phyloP scores from a whole-genome alignment of 2,797 vertebrate genomes.

The Mionectes olivaceus region DNA sequence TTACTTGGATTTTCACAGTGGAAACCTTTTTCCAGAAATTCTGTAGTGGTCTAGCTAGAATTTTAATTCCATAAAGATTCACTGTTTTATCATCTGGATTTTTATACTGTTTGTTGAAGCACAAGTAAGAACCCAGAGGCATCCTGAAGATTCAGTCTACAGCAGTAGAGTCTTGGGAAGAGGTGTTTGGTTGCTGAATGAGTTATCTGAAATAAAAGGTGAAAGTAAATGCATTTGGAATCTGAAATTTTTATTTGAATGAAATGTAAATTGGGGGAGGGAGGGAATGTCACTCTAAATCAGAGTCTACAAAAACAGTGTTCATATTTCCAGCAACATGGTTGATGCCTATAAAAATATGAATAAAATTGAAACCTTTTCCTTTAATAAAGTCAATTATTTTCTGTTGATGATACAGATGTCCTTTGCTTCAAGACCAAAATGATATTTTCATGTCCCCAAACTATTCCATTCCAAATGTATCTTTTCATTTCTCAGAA shows the following conservation, averaged over 20 bases:
- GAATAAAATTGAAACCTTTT: background rate
- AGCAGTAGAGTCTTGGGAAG: background rate
- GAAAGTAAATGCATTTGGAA: background rate
- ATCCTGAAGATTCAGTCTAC: background rate
- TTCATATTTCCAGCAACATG: background rate
- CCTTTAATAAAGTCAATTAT: background rate
- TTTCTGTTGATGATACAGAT: background rate
- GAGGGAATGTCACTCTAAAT: background rate
- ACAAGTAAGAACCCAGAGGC: background rate
- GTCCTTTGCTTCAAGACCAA: background rate
- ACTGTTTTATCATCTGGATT: background rate
- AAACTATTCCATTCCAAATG: background rate
- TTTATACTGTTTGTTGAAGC: background rate
- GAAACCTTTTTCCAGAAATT: background rate
- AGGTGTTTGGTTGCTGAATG: background rate
- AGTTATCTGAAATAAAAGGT: background rate
- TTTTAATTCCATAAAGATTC: background rate
- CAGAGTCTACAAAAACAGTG: background rate
- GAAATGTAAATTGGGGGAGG: background rate
- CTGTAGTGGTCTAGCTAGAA: background rate
- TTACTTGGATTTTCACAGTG: background rate
- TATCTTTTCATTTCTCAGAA: slow-evolving; percentile 10
- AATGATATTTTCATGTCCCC: background rate
- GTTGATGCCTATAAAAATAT: background rate
- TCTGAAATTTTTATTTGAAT: background rate